A percentile compares a stretch with the other conserved stretches of the same genome.
Conservation (phyloP, 2,888 invertebrate species). For the Lamellibrachia satsuma region DNA sequence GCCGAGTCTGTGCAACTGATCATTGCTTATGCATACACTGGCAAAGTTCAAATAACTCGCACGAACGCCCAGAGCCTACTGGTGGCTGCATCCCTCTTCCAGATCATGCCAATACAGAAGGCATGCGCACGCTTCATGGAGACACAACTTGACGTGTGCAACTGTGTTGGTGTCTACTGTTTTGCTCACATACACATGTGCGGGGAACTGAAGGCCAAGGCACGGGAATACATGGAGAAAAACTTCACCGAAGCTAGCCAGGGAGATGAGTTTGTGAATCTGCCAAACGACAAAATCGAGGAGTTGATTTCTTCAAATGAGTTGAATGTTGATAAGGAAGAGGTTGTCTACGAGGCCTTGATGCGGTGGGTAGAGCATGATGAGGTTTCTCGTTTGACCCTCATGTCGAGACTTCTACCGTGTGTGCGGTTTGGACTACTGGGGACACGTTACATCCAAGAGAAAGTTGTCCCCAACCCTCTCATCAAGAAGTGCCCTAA, state of each 20-base stretch:
- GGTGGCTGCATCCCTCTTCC: conserved; percentile 57
- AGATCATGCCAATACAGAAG: conserved; percentile 55
- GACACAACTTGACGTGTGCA: conserved; percentile 56
- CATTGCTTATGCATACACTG: conserved; percentile 61
- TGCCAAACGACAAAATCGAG: conserved; percentile 49
- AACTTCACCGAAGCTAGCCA: conserved; percentile 55
- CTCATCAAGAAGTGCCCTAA: conserved; percentile 41
- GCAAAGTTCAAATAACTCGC: conserved; percentile 54
- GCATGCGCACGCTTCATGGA: conserved; percentile 63
- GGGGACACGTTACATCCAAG: conserved; percentile 48
- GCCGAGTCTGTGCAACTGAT: conserved; percentile 52
- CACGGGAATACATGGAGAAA: conserved; percentile 58
- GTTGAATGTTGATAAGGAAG: conserved; percentile 61
- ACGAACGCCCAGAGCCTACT: conserved; percentile 59
- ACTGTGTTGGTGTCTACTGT: conserved; percentile 59
- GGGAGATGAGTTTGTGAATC: conserved; percentile 55
- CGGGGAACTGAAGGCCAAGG: conserved; percentile 51
- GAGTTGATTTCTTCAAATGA: conserved; percentile 58
- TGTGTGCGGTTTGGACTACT: conserved; percentile 55
- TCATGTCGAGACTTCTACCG: conserved; percentile 52
- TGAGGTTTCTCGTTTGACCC: conserved; percentile 41
- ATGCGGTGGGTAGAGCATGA: conserved; percentile 55
- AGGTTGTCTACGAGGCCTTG: conserved; percentile 56
- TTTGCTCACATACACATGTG: conserved; percentile 60
- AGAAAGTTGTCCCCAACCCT: conserved; percentile 46